Evolutionary conservation across 2,113 vertebrate species (phyloP).

Genomic region (Tricholaema leucomelas): DNA sequence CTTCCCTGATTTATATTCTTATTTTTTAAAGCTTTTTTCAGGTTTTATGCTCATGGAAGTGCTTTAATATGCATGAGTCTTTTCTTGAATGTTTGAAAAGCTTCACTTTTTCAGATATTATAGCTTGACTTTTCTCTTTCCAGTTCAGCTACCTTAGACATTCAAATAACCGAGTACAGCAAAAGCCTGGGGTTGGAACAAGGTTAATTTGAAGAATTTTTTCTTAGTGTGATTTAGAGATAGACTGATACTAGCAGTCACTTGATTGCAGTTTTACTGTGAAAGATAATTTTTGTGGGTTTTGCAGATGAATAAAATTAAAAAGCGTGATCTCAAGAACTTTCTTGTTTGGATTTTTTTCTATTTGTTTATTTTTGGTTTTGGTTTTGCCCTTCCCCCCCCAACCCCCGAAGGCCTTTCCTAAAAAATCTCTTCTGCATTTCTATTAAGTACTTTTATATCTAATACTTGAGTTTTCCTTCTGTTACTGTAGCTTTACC

Average conservation of each 20-base stretch:
- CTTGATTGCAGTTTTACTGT: not conserved
- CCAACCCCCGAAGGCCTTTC: not conserved
- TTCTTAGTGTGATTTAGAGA: not conserved
- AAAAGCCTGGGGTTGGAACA: not conserved
- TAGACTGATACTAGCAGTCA: not conserved
- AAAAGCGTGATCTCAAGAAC: not conserved
- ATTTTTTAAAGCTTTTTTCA: not conserved
- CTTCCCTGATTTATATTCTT: not conserved
- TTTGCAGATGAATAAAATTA: not conserved
- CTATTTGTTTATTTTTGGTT: no score
- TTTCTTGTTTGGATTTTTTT: not conserved
- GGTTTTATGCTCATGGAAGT: not conserved
- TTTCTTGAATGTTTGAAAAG: not conserved
- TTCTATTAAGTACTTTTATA: not conserved
- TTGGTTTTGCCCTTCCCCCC: no score
- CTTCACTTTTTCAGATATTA: not conserved
- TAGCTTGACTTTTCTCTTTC: not conserved
- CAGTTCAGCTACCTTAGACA: not conserved
- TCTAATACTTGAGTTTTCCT: not conserved
- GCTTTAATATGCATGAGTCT: not conserved
- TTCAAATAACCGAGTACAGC: not conserved
- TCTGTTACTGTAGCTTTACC: not conserved
- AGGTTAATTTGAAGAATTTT: not conserved
- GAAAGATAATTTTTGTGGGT: not conserved
- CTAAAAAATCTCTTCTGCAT: not conserved